Conservation (phyloP, 1,140 invertebrate genomes). For the Philopotamus ludificatus region DNA sequence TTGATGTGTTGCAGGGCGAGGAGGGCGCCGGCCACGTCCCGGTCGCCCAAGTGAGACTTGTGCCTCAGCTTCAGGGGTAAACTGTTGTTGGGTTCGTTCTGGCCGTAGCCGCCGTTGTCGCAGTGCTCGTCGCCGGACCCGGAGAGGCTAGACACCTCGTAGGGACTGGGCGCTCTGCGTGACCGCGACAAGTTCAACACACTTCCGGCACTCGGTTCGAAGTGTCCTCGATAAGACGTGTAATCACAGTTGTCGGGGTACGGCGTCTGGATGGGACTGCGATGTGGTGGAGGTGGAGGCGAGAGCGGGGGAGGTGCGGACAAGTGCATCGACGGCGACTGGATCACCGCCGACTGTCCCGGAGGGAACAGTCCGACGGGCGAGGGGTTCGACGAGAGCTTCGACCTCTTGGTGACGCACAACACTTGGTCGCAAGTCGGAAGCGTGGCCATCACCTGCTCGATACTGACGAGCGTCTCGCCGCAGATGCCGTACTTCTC, state of each 20-base stretch:
- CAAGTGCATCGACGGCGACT: conserved; percentile 66
- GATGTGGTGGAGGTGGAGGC: conserved; percentile 47
- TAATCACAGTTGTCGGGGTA: conserved; percentile 52
- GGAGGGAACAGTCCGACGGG: conserved; percentile 58
- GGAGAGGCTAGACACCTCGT: conserved; percentile 68
- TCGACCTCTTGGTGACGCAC: conserved; percentile 76
- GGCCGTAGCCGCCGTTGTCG: conserved; percentile 50
- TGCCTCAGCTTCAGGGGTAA: conserved; percentile 87
- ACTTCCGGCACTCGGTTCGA: conserved; percentile 55
- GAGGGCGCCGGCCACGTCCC: conserved; percentile 77
- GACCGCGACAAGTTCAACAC: conserved; percentile 66
- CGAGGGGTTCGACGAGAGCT: conserved; percentile 54
- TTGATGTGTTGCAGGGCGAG: conserved; percentile 79
- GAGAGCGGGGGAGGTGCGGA: conserved; percentile 44
- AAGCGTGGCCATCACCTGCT: conserved; percentile 81
- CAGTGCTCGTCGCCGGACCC: conserved; percentile 70
- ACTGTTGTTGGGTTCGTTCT: conserved; percentile 52
- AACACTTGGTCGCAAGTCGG: conserved; percentile 81
- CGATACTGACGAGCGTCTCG: conserved; percentile 79
- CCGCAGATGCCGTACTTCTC: conserved; percentile 91
- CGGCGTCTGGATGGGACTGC: conserved; percentile 54
- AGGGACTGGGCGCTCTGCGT: conserved; percentile 63
- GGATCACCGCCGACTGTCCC: conserved; percentile 65
- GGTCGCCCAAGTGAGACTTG: conserved; percentile 86
- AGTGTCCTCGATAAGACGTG: conserved; percentile 50